Conservation (phyloP, 2,113 vertebrate species). For the Heptranchias perlo region DNA sequence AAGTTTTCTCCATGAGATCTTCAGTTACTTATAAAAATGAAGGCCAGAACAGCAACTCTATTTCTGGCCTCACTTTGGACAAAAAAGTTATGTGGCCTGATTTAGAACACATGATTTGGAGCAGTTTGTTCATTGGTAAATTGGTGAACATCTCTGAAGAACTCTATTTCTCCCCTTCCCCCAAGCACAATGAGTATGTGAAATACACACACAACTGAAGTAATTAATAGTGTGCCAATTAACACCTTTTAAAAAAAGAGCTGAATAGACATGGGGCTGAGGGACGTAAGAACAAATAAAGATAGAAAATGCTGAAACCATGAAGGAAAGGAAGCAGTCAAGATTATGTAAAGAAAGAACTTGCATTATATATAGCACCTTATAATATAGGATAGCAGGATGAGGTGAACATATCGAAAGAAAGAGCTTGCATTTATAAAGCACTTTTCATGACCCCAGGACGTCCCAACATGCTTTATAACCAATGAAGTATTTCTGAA, state of each 20-base stretch:
- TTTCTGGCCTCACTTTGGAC: neutral
- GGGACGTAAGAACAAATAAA: neutral
- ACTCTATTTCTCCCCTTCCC: neutral
- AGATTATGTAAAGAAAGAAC: neutral
- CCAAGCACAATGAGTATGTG: neutral
- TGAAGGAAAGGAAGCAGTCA: neutral
- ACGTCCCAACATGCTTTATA: neutral
- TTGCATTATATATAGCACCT: neutral
- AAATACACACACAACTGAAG: neutral
- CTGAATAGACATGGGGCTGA: neutral
- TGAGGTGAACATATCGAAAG: neutral
- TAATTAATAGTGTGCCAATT: neutral
- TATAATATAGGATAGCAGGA: neutral
- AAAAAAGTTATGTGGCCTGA: neutral
- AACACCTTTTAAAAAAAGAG: neutral
- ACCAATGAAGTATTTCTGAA: neutral
- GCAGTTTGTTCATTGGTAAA: neutral
- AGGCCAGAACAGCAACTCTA: neutral
- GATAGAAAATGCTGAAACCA: neutral
- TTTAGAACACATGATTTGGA: neutral
- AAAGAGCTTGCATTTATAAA: neutral
- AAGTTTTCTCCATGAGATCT: neutral
- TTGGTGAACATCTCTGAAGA: neutral
- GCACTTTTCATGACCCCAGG: neutral
- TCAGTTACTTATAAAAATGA: neutral